A percentile compares a stretch with the other conserved stretches of the same genome.
Evolutionary conservation across 2,113 vertebrate species (phyloP).

Genomic region (Ramphastos sulfuratus): DNA sequence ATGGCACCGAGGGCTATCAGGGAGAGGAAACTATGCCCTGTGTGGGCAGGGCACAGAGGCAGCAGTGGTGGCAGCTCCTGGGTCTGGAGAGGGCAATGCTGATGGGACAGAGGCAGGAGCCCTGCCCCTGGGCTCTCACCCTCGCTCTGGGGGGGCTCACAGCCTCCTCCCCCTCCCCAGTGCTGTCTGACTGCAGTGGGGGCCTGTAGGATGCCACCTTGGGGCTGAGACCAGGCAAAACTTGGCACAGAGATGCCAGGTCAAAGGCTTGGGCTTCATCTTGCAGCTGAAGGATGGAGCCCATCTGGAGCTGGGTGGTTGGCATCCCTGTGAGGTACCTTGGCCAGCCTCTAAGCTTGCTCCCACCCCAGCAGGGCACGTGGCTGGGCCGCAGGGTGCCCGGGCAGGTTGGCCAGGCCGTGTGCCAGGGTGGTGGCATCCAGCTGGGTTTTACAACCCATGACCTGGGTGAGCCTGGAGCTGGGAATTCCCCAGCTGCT

Average conservation of each 20-base stretch:
- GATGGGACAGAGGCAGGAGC: too few relatives aligned
- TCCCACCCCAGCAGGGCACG: neutral
- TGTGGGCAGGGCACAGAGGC: too few relatives aligned
- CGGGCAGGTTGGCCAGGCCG: rapidly evolving
- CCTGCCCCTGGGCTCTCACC: too few relatives aligned
- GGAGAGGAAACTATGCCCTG: too few relatives aligned
- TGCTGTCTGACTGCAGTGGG: neutral
- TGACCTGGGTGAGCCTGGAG: neutral
- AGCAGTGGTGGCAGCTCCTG: too few relatives aligned
- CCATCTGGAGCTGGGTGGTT: neutral
- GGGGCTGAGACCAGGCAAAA: neutral
- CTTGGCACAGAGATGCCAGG: neutral
- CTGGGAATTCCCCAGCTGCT: neutral
- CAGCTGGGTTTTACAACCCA: neutral
- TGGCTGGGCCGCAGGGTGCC: neutral
- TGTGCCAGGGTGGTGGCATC: rapidly evolving
- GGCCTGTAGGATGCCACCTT: neutral
- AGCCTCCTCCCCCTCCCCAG: neutral
- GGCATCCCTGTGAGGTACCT: neutral
- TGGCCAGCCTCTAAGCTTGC: neutral
- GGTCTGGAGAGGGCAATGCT: too few relatives aligned
- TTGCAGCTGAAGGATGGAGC: neutral
- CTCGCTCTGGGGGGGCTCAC: too few relatives aligned
- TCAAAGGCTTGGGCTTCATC: neutral
- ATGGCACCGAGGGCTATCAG: too few relatives aligned